Percentiles rank a stretch among this genome's conserved stretches.
Conservation (phyloP, 2,797 vertebrate species). For the Cyprinella venusta region DNA sequence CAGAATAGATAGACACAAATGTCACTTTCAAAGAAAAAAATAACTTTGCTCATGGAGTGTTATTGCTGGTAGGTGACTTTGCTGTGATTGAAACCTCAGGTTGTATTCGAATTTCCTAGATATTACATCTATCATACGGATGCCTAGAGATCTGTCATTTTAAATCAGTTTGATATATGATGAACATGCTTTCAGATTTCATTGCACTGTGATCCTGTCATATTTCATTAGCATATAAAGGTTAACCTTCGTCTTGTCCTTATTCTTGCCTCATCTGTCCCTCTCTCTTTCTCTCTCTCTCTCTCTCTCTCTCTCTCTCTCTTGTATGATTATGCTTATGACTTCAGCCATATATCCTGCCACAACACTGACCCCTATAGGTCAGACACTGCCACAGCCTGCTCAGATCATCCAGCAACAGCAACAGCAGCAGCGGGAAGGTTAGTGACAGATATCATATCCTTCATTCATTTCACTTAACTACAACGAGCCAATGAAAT, state of each 20-base stretch:
- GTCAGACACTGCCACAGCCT: slow-evolving; percentile 83
- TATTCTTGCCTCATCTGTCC: slow-evolving; percentile 33
- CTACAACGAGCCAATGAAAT: neutral
- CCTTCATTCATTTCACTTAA: neutral
- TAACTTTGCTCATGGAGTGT: slow-evolving; percentile 28
- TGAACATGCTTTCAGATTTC: slow-evolving; percentile 54
- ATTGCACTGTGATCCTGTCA: slow-evolving; percentile 58
- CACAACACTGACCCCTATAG: slow-evolving; percentile 82
- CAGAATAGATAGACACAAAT: neutral
- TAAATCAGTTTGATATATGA: slow-evolving; percentile 57
- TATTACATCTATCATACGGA: slow-evolving; percentile 53
- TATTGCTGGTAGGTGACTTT: slow-evolving; percentile 45
- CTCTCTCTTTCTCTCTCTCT: slow-evolving; percentile 19
- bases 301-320: slow-evolving; percentile 24
- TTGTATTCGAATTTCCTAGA: slow-evolving; percentile 49
- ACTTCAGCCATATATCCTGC: slow-evolving; percentile 83
- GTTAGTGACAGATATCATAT: slow-evolving; percentile 65
- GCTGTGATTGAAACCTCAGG: slow-evolving; percentile 59
- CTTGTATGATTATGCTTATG: neutral
- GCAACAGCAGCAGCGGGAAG: slow-evolving; percentile 84
- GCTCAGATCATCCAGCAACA: slow-evolving; percentile 86
- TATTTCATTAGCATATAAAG: slow-evolving; percentile 61
- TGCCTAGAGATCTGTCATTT: slow-evolving; percentile 52
- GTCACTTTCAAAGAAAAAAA: slow-evolving; percentile 21
- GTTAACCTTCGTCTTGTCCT: slow-evolving; percentile 53